Percentiles rank a stretch among this genome's conserved stretches.
phyloP scores from a whole-genome alignment of 2,797 vertebrate species.

The Brachyrhaphis roseni region DNA sequence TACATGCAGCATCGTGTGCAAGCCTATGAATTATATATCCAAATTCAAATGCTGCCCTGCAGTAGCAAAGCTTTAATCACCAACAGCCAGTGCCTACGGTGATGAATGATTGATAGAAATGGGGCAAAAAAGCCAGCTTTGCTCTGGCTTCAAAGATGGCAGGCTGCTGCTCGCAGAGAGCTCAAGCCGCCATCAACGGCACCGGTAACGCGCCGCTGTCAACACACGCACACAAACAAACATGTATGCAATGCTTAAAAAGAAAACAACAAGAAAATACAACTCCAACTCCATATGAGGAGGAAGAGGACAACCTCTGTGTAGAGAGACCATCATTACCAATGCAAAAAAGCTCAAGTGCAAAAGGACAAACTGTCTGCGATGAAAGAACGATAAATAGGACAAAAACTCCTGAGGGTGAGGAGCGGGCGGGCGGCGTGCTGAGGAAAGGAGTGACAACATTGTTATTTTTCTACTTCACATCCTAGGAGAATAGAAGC shows the following conservation, averaged over 20 bases:
- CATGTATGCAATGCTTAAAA: slow-evolving; percentile 8
- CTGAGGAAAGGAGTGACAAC: slow-evolving; percentile 58
- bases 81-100: slow-evolving; percentile 78
- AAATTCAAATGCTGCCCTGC: slow-evolving; percentile 78
- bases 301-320: slow-evolving; percentile 49
- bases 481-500: slow-evolving; percentile 46
- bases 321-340: slow-evolving; percentile 65
- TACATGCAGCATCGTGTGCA: slow-evolving; percentile 40
- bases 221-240: slow-evolving; percentile 57
- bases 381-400: slow-evolving; percentile 73
- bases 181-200: slow-evolving; percentile 68
- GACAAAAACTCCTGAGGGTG: slow-evolving; percentile 68
- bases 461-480: slow-evolving; percentile 41
- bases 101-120: slow-evolving; percentile 88
- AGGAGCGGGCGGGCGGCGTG: slow-evolving; percentile 42
- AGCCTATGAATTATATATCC: slow-evolving; percentile 84
- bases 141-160: slow-evolving; percentile 80
- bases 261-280: slow-evolving; percentile 16
- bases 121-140: slow-evolving; percentile 77
- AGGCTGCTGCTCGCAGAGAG: slow-evolving; percentile 62
- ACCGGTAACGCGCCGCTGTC: slow-evolving; percentile 66
- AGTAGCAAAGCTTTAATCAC: slow-evolving; percentile 83
- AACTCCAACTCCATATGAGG: slow-evolving; percentile 43
- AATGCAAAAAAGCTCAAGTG: slow-evolving; percentile 70
- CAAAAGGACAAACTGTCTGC: slow-evolving; percentile 74